Evolutionary conservation across 1,140 invertebrate species (phyloP), one percentile per base, ranked within the genome.

Genomic region (Pseudomyrmex flavicornis): DNA sequence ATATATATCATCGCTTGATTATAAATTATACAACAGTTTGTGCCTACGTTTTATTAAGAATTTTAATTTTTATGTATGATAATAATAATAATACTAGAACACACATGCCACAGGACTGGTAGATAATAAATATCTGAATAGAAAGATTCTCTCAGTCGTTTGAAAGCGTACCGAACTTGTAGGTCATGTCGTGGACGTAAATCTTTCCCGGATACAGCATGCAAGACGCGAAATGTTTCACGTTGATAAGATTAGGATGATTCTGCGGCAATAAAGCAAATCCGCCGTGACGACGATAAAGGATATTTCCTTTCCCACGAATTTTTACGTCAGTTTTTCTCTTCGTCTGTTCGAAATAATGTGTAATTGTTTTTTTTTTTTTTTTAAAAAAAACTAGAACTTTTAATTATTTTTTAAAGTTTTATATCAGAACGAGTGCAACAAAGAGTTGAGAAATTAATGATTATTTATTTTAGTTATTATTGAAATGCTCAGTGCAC

Each of bases 201-300:
- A 94, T 91, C n/a, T 94, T 90, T 10, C 95, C 96, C 3, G 96
- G 95, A 68, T 92, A 83, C 2, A 96, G 82, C 56, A 95, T 89
- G 17, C 89, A 91, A 52, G 92, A 91, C 3, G 95, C 95, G 59
- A 84, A 89, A 84, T 91, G 87, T 90, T 95, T 94, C 74, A 95
- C 88, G 89, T 97, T 96, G 5, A 96, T 85, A 35, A 95, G 94
- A 91, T 96, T 94, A 1, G 96, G 96, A 91, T 95, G 96, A 85
- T 96, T 95, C 87, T 96, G 96, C 0, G 96, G 95, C 83, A 97
- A 96, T 7, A 96, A 90, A 85, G 95, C 95, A 85, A 97, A 95
- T 8, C 93, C 95, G n/a, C 95, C 94, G 87, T 96, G 95, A 85
- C 93, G 93, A 17, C 90, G 88, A 86, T 96, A 96, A 0, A 91